A percentile compares a stretch with the other conserved stretches of the same genome.
Evolutionary conservation across 2,797 vertebrate species (phyloP).

Genomic region (Sebastes oblongus): DNA sequence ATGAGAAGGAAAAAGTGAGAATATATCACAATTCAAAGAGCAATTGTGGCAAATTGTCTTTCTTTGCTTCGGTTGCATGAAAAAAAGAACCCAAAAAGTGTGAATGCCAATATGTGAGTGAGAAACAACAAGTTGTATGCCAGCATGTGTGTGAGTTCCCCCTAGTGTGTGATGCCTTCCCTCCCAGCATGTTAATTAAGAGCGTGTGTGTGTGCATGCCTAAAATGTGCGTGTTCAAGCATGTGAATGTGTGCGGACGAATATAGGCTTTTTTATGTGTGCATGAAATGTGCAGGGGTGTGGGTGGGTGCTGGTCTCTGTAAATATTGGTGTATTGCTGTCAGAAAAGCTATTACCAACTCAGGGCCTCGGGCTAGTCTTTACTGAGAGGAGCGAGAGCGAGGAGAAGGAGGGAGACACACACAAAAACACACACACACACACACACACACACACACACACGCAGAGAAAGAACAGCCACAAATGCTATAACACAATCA

Average conservation of each 20-base stretch:
- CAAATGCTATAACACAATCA: slow-evolving; percentile 40
- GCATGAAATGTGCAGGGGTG: slow-evolving; percentile 63
- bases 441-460: neutral
- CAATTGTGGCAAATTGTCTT: slow-evolving; percentile 68
- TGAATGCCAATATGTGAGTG: slow-evolving; percentile 67
- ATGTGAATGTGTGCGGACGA: slow-evolving; percentile 32
- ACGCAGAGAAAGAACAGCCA: slow-evolving; percentile 31
- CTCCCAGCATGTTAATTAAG: slow-evolving; percentile 75
- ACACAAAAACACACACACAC: slow-evolving; percentile 24
- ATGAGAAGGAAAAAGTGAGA: slow-evolving; percentile 59
- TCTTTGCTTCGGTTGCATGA: slow-evolving; percentile 48
- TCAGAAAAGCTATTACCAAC: slow-evolving; percentile 86
- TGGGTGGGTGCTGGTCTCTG: slow-evolving; percentile 76
- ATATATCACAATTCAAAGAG: slow-evolving; percentile 68
- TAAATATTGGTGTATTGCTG: slow-evolving; percentile 86
- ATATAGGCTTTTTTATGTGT: slow-evolving; percentile 63
- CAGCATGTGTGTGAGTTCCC: slow-evolving; percentile 63
- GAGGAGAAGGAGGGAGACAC: slow-evolving; percentile 32
- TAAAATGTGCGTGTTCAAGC: slow-evolving; percentile 1
- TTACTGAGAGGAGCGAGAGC: slow-evolving; percentile 71
- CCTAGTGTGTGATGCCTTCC: slow-evolving; percentile 56
- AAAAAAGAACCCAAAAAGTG: slow-evolving; percentile 23
- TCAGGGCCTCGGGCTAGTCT: slow-evolving; percentile 76
- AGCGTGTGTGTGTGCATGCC: slow-evolving; percentile 14
- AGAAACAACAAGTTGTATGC: slow-evolving; percentile 72